Conservation (phyloP, 2,113 vertebrate genomes). For the Henicopernis longicauda region DNA sequence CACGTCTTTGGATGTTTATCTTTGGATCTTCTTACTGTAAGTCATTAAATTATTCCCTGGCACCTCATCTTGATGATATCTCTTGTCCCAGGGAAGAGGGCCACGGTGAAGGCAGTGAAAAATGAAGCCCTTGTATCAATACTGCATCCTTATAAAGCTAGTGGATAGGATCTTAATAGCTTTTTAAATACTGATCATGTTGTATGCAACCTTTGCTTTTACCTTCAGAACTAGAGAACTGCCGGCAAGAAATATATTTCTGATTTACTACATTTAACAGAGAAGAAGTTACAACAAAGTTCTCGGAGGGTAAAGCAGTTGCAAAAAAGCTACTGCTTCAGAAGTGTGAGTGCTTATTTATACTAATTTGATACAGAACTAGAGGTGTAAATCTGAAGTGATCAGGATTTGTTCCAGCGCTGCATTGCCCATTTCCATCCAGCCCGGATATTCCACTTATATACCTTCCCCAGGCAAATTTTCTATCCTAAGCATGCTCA, state of each 20-base stretch:
- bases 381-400: neutral
- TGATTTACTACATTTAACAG: neutral
- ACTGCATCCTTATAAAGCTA: neutral
- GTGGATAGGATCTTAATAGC: neutral
- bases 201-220: neutral
- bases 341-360: neutral
- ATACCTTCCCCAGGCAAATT: neutral
- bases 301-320: neutral
- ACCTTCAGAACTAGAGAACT: neutral
- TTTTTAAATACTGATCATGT: neutral
- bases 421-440: neutral
- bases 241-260: neutral
- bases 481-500: neutral
- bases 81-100: neutral
- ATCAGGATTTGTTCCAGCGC: neutral
- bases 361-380: neutral
- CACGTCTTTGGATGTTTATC: neutral
- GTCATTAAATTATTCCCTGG: neutral
- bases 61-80: neutral
- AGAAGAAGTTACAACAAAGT: neutral
- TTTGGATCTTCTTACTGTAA: neutral
- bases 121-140: neutral
- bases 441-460: neutral
- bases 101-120: neutral
- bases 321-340: neutral